A percentile compares a stretch with the other conserved stretches of the same genome.
phyloP scores from a whole-genome alignment of 2,888 invertebrate species.

The Furcula furcula region DNA sequence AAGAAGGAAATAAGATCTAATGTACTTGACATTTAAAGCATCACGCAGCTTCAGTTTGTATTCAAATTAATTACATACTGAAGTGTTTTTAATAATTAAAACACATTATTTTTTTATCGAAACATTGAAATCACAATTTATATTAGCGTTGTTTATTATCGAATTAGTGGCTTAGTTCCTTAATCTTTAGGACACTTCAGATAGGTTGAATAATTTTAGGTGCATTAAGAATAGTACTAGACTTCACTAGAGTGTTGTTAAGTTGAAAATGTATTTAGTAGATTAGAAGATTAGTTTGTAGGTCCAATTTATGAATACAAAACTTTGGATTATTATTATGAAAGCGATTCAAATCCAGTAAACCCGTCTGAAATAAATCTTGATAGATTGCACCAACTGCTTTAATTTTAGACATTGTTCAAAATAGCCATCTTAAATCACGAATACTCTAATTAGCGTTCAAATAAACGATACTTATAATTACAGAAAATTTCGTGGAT shows the following conservation, averaged over 20 bases:
- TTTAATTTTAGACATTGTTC: slow-evolving; percentile 25
- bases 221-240: too few relatives aligned
- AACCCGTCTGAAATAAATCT: slow-evolving; percentile 9
- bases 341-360: slow-evolving; percentile 14
- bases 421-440: slow-evolving; percentile 53
- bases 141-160: slow-evolving; percentile 4
- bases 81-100: slow-evolving; percentile 7
- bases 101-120: slow-evolving; percentile 3
- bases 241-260: too few relatives aligned
- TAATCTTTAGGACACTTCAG: slow-evolving; percentile 3
- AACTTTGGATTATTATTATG: too few relatives aligned
- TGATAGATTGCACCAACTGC: slow-evolving; percentile 22
- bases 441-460: slow-evolving; percentile 59
- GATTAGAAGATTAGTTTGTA: too few relatives aligned
- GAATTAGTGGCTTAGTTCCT: slow-evolving; percentile 5
- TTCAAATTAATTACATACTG: slow-evolving; percentile 14
- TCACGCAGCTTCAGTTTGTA: slow-evolving; percentile 19
- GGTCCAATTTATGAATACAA: too few relatives aligned
- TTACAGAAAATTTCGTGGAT: slow-evolving; percentile 65
- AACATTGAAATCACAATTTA: slow-evolving; percentile 1
- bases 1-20: slow-evolving; percentile 15
- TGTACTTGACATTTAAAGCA: slow-evolving; percentile 50
- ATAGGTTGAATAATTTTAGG: too few relatives aligned
- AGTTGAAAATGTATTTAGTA: too few relatives aligned
- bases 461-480: slow-evolving; percentile 66